Conservation (phyloP, 2,888 invertebrate species). For the Strigamia transsilvanica region DNA sequence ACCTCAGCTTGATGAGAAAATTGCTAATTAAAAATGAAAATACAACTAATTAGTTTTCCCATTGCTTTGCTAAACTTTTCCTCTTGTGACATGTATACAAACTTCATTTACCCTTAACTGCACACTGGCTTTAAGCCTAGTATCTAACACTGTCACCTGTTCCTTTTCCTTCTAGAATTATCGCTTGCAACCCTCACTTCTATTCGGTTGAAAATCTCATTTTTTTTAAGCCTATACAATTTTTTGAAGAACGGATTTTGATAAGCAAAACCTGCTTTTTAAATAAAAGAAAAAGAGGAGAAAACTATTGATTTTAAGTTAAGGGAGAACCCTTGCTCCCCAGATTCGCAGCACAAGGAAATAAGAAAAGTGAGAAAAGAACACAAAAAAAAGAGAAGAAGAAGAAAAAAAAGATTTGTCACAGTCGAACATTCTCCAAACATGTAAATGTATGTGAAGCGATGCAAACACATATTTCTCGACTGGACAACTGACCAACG, state of each 20-base stretch:
- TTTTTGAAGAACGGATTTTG: not conserved
- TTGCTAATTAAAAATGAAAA: too few relatives aligned
- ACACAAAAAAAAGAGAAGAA: not conserved
- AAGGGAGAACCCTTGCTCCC: not conserved
- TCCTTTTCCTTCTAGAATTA: not conserved
- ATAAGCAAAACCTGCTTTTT: not conserved
- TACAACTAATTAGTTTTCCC: too few relatives aligned
- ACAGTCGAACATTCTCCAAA: not conserved
- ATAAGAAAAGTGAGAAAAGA: conserved; percentile 5
- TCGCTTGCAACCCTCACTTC: not conserved
- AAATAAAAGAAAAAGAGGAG: not conserved
- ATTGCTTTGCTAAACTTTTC: not conserved
- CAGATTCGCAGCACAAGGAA: not conserved
- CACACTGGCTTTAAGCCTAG: not conserved
- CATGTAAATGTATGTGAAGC: not conserved
- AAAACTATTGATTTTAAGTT: conserved; percentile 3
- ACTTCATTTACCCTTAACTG: not conserved
- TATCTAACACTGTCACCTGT: not conserved
- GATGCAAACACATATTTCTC: not conserved
- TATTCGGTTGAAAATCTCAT: conserved; percentile 8
- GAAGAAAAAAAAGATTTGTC: not conserved
- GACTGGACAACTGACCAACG: not conserved
- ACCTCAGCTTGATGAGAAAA: too few relatives aligned
- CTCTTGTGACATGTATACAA: not conserved
- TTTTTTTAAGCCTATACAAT: conserved; percentile 8